Base-by-base conservation (phyloP, 2,113 vertebrate genomes). In the Glareola pratincola region DNA sequence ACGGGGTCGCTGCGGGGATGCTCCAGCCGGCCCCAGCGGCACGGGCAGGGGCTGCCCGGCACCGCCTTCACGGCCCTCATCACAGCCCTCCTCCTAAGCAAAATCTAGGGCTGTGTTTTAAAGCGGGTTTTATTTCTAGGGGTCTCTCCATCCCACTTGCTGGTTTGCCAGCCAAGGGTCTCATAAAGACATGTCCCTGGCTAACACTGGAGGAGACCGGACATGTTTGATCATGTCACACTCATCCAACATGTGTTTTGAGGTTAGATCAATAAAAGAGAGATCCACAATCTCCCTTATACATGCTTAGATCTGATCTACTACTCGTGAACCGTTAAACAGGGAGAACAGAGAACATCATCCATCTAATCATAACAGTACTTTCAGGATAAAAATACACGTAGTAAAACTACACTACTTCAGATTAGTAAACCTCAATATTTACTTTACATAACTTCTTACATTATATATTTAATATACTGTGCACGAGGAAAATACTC, bases 1-100 rank as follows among this genome's bases (percentile, higher is more conserved):
- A 21, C 6, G 37, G 45, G 15, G 5, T 60, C 10, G 4, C 39
- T 36, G 62, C 20, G 30, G 71, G 20, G 37, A 24, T 47, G 62
- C 47, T 51, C 1, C 2, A 32, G 50, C 24, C 1, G 0, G 21
- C 10, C 24, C 6, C 37, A 27, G 37, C 9, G 27, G 9, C 6
- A 2, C 23, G 23, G 19, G 56, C 48, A 54, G 8, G 47, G 24
- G 22, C 22, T 12, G 32, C 53, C 7, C n/a, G 39, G 23, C 37
- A 53, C 45, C 8, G 23, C 14, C 53, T 68, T 34, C 5, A 2
- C 6, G 54, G 26, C n/a, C 29, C 27, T 24, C 14, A 29, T 13
- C 1, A 0, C 3, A 68, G 53, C 22, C 17, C 18, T 24, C 12
- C 34, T 60, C 20, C 54, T n/a, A 47, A 21, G 30, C 24, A 48